Evolutionary conservation across 2,888 invertebrate genomes (phyloP).

Genomic region (Ethmia dodecea): DNA sequence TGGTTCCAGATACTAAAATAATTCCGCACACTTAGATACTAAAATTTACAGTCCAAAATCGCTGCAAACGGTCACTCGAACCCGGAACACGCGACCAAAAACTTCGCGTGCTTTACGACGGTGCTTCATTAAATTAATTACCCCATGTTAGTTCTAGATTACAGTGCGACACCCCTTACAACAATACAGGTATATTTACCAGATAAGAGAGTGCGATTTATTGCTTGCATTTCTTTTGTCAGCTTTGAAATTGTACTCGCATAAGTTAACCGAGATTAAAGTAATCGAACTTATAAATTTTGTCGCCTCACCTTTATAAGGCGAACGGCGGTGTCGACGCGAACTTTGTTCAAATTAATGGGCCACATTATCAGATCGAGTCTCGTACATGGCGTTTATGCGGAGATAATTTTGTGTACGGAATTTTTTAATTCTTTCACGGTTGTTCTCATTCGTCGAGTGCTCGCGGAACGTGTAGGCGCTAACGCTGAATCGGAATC

Average conservation of each 20-base stretch:
- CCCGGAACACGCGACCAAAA: conserved; percentile 54
- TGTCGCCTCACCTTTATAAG: conserved; percentile 77
- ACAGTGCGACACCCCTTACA: conserved; percentile 53
- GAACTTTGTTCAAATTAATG: conserved; percentile 77
- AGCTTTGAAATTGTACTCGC: conserved; percentile 78
- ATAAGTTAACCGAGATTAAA: conserved; percentile 78
- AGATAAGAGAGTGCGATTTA: conserved; percentile 71
- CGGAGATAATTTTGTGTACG: conserved; percentile 72
- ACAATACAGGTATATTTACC: conserved; percentile 69
- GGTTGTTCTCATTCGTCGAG: conserved; percentile 3
- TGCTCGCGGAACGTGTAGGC: conserved; percentile 1
- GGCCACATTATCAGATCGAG: conserved; percentile 74
- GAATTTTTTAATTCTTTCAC: conserved; percentile 44
- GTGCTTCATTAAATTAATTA: conserved; percentile 75
- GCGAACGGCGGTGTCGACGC: conserved; percentile 72
- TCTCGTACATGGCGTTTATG: conserved; percentile 76
- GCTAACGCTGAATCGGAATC: conserved; percentile 34
- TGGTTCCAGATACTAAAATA: conserved; percentile 6
- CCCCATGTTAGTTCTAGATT: conserved; percentile 63
- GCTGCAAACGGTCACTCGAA: conserved; percentile 34
- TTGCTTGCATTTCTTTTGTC: conserved; percentile 78
- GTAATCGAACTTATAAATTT: conserved; percentile 79
- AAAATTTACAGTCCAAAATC: conserved; percentile 54
- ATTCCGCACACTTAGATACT: conserved; percentile 8
- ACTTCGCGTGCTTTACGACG: conserved; percentile 56